phyloP scores from a whole-genome alignment of 1,140 invertebrate genomes.

The Drosophila malerkotliana region DNA sequence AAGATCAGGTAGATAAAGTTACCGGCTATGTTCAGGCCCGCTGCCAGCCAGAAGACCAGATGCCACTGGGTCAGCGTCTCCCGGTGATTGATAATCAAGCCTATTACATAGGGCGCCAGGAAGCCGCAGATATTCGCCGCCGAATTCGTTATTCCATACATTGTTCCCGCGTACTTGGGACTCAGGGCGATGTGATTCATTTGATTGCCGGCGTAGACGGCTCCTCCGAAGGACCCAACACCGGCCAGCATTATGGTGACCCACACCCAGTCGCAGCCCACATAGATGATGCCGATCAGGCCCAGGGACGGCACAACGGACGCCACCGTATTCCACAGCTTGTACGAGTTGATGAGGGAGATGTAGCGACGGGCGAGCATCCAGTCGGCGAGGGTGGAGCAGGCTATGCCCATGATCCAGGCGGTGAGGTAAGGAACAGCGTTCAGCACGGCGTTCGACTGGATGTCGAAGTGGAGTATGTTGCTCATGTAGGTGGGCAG shows the following conservation, averaged over 20 bases:
- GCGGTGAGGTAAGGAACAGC: slow-evolving; percentile 91
- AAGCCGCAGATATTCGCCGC: slow-evolving; percentile 94
- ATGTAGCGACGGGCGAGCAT: slow-evolving; percentile 87
- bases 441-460: slow-evolving; percentile 91
- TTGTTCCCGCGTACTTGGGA: slow-evolving; percentile 92
- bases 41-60: slow-evolving; percentile 93
- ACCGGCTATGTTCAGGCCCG: slow-evolving; percentile 90
- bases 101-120: slow-evolving; percentile 92
- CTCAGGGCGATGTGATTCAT: slow-evolving; percentile 96
- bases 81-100: slow-evolving; percentile 89
- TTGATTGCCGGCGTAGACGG: slow-evolving; percentile 91
- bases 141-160: slow-evolving; percentile 95
- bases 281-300: slow-evolving; percentile 90
- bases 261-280: slow-evolving; percentile 89
- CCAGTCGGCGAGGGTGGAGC: slow-evolving; percentile 89
- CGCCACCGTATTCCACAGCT: slow-evolving; percentile 91
- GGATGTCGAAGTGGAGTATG: slow-evolving; percentile 94
- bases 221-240: slow-evolving; percentile 89
- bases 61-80: slow-evolving; percentile 94
- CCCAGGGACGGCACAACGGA: slow-evolving; percentile 90
- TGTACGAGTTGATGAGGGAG: slow-evolving; percentile 88
- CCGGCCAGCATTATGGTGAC: slow-evolving; percentile 89
- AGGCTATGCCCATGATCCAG: slow-evolving; percentile 89
- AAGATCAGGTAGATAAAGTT: slow-evolving; percentile 93
- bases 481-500: slow-evolving; percentile 97